Base-by-base conservation (phyloP, 2,113 vertebrate species). In the Oryzias curvinotus region DNA sequence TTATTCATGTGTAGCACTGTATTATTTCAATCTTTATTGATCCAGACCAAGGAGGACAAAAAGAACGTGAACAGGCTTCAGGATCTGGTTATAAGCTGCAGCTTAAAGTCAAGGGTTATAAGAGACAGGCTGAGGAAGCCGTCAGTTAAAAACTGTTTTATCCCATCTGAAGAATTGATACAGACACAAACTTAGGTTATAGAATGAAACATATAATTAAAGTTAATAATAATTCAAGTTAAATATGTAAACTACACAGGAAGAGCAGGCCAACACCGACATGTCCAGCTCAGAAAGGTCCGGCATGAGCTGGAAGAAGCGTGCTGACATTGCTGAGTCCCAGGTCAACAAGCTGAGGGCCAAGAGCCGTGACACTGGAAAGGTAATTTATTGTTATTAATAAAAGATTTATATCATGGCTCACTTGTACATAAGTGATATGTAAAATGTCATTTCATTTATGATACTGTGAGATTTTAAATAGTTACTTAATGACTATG, bases 311-410 rank as follows among this genome's bases (percentile, higher is more conserved):
- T 86, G 50, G 86, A 88, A 17, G 83, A 86, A 41, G 81, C 83
- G 81, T 0, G 83, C 85, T 60, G 83, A 85, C 58, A 85, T 87
- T 0, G 65, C 85, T 17, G 83, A 87, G 67, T 60, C 83, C 5
- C 85, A 87, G 53, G 83, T 87, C 71, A 87, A 84, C 76, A 87
- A 87, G 74, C 13, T 87, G 61, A 84, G 85, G 74, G 83, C 42
- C 43, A 88, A 86, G 68, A 86, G 77, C 7, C 75, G 83, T 18
- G 86, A 88, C 12, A 12, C 4, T 66, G 85, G 83, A 64, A 88
- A 88, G 77, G 86, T 88, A 65, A 88, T 81, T 62, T 85, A 90
- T 75, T 83, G 87, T 77, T 92, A 91, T 12, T 44, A 6, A 19
- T 0, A 18, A 0, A 21, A 15, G 41, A 14, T 14, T 6, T 13